phyloP scores from a whole-genome alignment of 35 echinoderm and acorn worm species.

The Strongylocentrotus purpuratus region DNA sequence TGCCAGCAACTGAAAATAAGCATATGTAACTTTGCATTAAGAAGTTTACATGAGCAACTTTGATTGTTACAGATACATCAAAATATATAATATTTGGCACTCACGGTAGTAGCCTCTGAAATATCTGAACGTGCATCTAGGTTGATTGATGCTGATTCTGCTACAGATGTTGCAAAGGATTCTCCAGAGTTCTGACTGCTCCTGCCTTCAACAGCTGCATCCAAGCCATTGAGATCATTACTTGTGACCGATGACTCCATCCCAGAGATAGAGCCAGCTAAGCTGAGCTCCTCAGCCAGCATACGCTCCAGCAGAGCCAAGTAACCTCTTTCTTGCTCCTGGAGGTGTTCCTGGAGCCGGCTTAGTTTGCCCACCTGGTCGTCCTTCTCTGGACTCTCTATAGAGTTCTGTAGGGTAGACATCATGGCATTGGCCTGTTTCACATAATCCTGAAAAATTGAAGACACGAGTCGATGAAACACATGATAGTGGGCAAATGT shows the following conservation, averaged over 20 bases:
- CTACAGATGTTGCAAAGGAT: conserved; percentile 84
- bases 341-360: conserved; percentile 78
- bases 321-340: conserved; percentile 94
- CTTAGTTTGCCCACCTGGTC: conserved; percentile 84
- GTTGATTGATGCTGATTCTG: conserved; percentile 89
- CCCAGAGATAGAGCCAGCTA: conserved; percentile 23
- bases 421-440: conserved; percentile 88
- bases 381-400: conserved; percentile 35
- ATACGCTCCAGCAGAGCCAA: conserved; percentile 92
- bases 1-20: neutral
- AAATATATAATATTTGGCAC: conserved; percentile 26
- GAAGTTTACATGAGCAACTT: neutral
- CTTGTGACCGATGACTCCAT: neutral
- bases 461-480: neutral
- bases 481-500: neutral
- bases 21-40: neutral
- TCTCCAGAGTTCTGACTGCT: conserved; percentile 97
- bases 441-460: conserved; percentile 78
- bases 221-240: neutral
- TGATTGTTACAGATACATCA: neutral
- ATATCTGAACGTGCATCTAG: conserved; percentile 93
- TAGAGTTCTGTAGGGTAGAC: conserved; percentile 64
- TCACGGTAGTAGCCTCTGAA: conserved; percentile 96
- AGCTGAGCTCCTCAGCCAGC: conserved; percentile 74
- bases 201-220: conserved; percentile 50